phyloP scores from a whole-genome alignment of 2,113 vertebrate species.

The Pseudopodoces humilis region DNA sequence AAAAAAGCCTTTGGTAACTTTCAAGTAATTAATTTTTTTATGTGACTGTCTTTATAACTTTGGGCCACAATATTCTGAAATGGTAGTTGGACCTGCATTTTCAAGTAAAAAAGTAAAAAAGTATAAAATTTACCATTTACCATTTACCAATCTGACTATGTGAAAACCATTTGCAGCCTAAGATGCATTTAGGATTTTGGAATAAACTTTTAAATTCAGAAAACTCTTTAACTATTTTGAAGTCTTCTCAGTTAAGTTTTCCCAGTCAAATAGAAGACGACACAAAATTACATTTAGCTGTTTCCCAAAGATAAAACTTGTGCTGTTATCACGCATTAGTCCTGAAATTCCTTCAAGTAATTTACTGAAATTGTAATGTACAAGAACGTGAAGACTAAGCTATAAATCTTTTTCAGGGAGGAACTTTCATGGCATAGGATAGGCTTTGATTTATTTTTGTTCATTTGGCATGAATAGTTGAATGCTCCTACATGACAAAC shows the following conservation, averaged over 20 bases:
- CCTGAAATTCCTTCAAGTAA: conserved; percentile 1
- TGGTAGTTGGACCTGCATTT: neutral
- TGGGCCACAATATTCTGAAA: neutral
- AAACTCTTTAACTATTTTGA: neutral
- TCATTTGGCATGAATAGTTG: neutral
- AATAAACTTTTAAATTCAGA: neutral
- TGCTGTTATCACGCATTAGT: neutral
- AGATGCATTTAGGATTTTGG: neutral
- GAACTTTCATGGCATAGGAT: neutral
- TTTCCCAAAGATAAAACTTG: conserved; percentile 16
- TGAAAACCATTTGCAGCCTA: neutral
- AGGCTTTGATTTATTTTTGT: neutral
- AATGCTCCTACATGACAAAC: neutral
- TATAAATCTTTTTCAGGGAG: neutral
- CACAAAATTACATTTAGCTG: neutral
- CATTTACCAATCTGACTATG: neutral
- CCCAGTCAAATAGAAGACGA: neutral
- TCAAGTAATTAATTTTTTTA: neutral
- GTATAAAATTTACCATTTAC: neutral
- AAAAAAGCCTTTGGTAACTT: neutral
- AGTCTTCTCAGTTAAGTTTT: neutral
- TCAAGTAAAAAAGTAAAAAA: neutral
- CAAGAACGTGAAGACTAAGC: neutral
- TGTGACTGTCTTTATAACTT: neutral
- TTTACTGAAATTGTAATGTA: neutral